Percentiles rank a stretch among this genome's conserved stretches.
These are phyloP conservation scores for Scolopax bukidnonensis DNA, from an alignment of 2,797 vertebrate species.

Conservation along the genomic window DNA sequence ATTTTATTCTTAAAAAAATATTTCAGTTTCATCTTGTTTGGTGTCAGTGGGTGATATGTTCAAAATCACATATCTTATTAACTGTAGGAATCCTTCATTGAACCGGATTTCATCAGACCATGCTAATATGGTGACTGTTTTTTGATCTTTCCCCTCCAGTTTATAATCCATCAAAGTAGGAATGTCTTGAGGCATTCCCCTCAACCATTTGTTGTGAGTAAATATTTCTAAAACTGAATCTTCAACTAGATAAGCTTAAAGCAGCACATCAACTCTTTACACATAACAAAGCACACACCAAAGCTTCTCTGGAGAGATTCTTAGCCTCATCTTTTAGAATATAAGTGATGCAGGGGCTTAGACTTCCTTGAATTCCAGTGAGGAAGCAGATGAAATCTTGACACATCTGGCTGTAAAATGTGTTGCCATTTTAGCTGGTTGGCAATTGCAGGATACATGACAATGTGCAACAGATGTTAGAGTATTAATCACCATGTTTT, in stretches of 20 bases:
- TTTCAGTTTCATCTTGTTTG: background rate
- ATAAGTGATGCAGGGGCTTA: background rate
- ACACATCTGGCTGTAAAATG: constrained; percentile 30
- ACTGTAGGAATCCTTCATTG: background rate
- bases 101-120: background rate
- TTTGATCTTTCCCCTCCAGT: background rate
- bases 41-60: accelerated
- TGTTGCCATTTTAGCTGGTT: constrained; percentile 2
- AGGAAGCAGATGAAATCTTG: constrained; percentile 1
- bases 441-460: background rate
- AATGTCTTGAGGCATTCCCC: background rate
- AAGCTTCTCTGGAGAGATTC: background rate
- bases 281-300: background rate
- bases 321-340: constrained; percentile 1
- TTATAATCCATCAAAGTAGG: background rate
- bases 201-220: background rate
- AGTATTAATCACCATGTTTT: constrained; percentile 36
- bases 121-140: background rate
- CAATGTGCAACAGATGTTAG: constrained; percentile 37
- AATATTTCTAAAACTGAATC: constrained; percentile 1
- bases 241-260: background rate
- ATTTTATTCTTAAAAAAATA: background rate
- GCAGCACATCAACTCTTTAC: background rate
- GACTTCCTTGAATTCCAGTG: constrained; percentile 5
- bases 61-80: background rate